A percentile compares a stretch with the other conserved stretches of the same genome.
Conservation (phyloP, 2,888 invertebrate genomes). For the Caradrina clavipalpis region DNA sequence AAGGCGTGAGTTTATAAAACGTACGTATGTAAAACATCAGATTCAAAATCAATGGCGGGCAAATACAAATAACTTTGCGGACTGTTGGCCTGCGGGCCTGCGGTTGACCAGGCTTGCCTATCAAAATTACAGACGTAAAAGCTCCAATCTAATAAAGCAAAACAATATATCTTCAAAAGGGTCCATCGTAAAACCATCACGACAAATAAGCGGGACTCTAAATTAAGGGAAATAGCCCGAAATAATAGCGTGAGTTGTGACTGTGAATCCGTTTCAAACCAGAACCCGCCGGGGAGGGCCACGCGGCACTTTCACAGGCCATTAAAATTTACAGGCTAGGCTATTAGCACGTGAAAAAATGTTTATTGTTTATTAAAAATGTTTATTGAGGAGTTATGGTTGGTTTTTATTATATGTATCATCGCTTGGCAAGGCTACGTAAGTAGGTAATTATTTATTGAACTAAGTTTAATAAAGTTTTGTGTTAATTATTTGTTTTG, state of each 20-base stretch:
- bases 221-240: conserved; percentile 30
- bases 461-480: too few relatives aligned
- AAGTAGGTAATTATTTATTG: too few relatives aligned
- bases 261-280: conserved; percentile 26
- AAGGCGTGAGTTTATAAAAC: too few relatives aligned
- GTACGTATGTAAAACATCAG: too few relatives aligned
- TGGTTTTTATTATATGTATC: neutral
- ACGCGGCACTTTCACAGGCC: conserved; percentile 44
- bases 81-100: too few relatives aligned
- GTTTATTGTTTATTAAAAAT: conserved; percentile 51
- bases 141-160: conserved; percentile 5
- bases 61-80: too few relatives aligned
- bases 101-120: too few relatives aligned
- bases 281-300: neutral
- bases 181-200: conserved; percentile 15
- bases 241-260: conserved; percentile 38
- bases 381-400: neutral
- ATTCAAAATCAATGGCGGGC: too few relatives aligned
- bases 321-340: conserved; percentile 47
- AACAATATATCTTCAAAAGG: conserved; percentile 9
- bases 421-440: too few relatives aligned
- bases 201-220: conserved; percentile 24
- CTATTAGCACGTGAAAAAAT: conserved; percentile 19
- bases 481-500: too few relatives aligned
- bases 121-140: neutral